Base-by-base conservation (phyloP, 2,888 invertebrate genomes). In the Agonopterix arenella region DNA sequence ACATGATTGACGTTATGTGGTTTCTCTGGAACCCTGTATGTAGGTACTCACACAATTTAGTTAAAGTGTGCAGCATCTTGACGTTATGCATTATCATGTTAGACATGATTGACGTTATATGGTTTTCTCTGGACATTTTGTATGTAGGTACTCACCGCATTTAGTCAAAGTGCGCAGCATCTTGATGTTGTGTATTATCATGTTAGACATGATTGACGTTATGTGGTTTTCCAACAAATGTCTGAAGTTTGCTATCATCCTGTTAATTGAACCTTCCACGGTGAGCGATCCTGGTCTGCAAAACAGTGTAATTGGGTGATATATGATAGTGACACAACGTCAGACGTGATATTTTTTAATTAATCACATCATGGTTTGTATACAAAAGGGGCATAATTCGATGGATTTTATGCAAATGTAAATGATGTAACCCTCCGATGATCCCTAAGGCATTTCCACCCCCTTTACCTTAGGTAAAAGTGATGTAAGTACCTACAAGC, bases 191-290 rank as follows among this genome's bases (percentile, higher is more conserved):
- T 76, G 62, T 5, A 64, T 48, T 16, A 84, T 46, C 0, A 64
- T 52, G 48, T 74, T 79, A 8, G 71, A 64, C 77, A 85, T 79
- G 1, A 80, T 60, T 1, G 79, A 55, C 2, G 76, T 50, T 8
- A 84, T 66, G 4, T 84, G 76, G 49, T 75, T 67, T 51, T 82
- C 77, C 10, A 86, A 54, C 11, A 80, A 11, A 48, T 79, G 75
- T 43, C 75, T 80, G 60, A 74, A 83, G 55, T 76, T 78, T 1
- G 77, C 62, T 50, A 82, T 73, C 52, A 76, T 50, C 49, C 72
- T 55, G 54, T 71, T 82, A 4, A 75, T 77, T 2, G 78, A 60
- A 1, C 84, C 84, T 60, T 80, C 81, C 0, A 85, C 55, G n/a
- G 73, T 76, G 11, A 85, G 52, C 4, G 71, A 70, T 52, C 77